These are phyloP conservation scores for Otolemur crassicaudatus DNA, from an alignment of 2,797 vertebrate genomes.

Conservation along the genomic window DNA sequence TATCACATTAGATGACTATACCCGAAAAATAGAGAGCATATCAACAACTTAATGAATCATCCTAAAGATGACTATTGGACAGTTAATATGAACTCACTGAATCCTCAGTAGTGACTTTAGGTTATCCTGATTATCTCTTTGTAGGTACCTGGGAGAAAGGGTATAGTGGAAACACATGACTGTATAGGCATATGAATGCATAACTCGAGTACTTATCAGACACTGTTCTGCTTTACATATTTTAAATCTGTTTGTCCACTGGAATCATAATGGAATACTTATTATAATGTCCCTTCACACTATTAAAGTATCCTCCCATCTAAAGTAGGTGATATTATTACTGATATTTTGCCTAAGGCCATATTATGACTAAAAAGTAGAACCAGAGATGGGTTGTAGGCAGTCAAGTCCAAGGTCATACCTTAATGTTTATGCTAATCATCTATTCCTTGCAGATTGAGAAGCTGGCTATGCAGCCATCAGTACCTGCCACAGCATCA, in stretches of 20 bases:
- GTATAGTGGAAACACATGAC: background rate
- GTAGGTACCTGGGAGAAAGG: background rate
- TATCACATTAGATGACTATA: no score
- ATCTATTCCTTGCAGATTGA: background rate
- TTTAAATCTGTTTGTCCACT: background rate
- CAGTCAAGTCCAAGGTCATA: background rate
- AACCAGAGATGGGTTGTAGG: background rate
- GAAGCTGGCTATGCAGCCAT: background rate
- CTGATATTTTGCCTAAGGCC: background rate
- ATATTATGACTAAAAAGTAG: background rate
- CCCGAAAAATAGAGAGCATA: no score
- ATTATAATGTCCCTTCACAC: background rate
- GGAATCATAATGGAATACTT: background rate
- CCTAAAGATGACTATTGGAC: no score
- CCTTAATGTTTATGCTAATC: background rate
- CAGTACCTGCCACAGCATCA: background rate
- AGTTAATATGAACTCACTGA: background rate
- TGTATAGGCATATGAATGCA: rapidly evolving
- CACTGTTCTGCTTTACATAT: background rate
- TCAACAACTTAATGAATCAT: no score
- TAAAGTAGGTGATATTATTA: background rate
- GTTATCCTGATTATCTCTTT: background rate
- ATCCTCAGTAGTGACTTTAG: background rate
- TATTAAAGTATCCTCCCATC: background rate
- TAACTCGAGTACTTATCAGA: background rate